These are phyloP conservation scores for Phoeniculus purpureus DNA, from an alignment of 2,797 vertebrate species.

Conservation along the genomic window DNA sequence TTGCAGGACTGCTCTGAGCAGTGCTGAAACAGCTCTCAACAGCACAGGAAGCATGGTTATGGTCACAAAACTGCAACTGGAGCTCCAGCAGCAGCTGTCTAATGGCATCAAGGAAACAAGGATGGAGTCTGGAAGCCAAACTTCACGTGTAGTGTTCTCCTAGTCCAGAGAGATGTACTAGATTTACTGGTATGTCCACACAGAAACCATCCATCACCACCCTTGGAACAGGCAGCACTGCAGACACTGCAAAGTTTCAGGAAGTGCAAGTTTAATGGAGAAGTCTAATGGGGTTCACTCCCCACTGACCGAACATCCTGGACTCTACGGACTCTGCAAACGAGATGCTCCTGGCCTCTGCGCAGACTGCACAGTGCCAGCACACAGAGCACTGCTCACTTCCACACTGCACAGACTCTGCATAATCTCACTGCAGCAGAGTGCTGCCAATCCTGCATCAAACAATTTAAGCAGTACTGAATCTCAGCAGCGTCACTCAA, in stretches of 20 bases:
- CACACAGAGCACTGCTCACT: neutral
- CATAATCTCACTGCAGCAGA: neutral
- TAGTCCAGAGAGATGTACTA: neutral
- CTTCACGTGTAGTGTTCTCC: neutral
- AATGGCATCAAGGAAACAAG: neutral
- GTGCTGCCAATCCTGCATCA: neutral
- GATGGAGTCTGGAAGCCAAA: neutral
- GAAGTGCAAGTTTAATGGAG: neutral
- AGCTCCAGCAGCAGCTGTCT: neutral
- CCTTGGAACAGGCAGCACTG: neutral
- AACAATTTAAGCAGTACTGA: neutral
- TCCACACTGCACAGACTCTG: neutral
- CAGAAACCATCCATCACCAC: neutral
- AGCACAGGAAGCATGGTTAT: neutral
- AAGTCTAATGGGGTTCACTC: neutral
- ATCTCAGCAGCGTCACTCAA: neutral
- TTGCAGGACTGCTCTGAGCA: neutral
- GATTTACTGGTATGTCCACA: neutral
- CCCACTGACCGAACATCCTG: fast-evolving
- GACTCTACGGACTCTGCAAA: neutral
- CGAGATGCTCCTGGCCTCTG: neutral
- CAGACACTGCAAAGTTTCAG: neutral
- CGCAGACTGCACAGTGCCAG: neutral
- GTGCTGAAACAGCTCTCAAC: neutral
- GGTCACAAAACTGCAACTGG: neutral